Conservation (phyloP, 2,113 vertebrate genomes). For the Scopus umbretta region DNA sequence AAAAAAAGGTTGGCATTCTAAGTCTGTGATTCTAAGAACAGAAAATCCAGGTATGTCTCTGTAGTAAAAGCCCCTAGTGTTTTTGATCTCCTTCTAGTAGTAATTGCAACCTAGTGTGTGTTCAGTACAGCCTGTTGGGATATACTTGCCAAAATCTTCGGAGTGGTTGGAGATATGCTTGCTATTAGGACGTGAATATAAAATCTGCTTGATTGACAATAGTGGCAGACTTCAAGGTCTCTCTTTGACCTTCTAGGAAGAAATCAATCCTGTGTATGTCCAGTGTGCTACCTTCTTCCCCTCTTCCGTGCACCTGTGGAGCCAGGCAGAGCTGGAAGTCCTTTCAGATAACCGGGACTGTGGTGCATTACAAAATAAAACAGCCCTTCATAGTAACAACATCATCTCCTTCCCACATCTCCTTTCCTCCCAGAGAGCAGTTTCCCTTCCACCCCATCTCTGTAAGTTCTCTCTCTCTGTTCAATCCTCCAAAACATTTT, state of each 20-base stretch:
- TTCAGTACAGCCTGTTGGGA: not conserved
- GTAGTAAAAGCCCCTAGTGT: not conserved
- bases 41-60: not conserved
- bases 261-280: not conserved
- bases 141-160: not conserved
- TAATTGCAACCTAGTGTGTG: not conserved
- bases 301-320: not conserved
- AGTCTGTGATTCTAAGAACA: not conserved
- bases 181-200: not conserved
- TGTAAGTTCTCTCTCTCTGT: conserved; percentile 46
- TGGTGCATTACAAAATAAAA: not conserved
- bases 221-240: not conserved
- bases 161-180: not conserved
- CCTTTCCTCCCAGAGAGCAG: conserved; percentile 17
- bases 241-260: not conserved
- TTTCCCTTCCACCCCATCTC: conserved; percentile 27
- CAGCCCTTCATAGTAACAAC: not conserved
- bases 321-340: not conserved
- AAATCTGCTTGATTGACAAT: not conserved
- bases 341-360: not conserved
- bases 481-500: conserved; percentile 67
- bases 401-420: not conserved
- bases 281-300: not conserved
- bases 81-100: not conserved
- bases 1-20: not conserved